Base-by-base conservation (phyloP, 2,888 invertebrate species). In the Sesia apiformis region DNA sequence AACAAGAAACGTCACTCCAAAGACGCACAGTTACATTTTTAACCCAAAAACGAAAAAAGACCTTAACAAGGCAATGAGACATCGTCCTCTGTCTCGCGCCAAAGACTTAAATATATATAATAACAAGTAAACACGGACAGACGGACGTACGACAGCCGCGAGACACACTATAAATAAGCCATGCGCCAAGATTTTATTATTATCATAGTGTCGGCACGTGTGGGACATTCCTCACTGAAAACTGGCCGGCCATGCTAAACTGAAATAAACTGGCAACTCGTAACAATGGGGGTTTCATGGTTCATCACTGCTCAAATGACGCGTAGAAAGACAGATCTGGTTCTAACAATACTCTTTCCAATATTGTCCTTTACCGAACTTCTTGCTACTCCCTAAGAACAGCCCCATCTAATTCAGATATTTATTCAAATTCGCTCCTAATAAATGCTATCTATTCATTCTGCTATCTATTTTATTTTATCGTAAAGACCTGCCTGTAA, bases 181-280 rank as follows among this genome's bases (percentile, higher is more conserved):
- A 88, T 87, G 86, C 87, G 86, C 85, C 84, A 87, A 84, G 85
- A 87, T 88, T 85, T 87, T 87, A 87, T 88, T 88, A 87, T 89
- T 86, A 87, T 89, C 85, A 72, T 70, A 85, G 84, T 78, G 81
- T 74, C 74, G 71, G 84, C 88, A 86, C 87, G 87, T 87, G 88
- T 81, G 81, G 68, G 78, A 82, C 86, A 87, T 86, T 84, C 87
- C 83, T 63, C 63, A 58, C 55, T n/a, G 23, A 50, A 55, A 56
- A 61, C 62, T 61, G 61, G 60, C 63, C 60, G 60, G 61, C 65
- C 64, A 58, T 58, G 54, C 51, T 55, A 49, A 53, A 54, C 57
- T 53, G 59, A 60, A 64, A 59, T 64, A 60, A 65, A 58, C 62
- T 55, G 58, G 55, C 1, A 23, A 23, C 23, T 23, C 23, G 23